Conservation (phyloP, 2,797 vertebrate genomes). For the Pangasius larnaudii region DNA sequence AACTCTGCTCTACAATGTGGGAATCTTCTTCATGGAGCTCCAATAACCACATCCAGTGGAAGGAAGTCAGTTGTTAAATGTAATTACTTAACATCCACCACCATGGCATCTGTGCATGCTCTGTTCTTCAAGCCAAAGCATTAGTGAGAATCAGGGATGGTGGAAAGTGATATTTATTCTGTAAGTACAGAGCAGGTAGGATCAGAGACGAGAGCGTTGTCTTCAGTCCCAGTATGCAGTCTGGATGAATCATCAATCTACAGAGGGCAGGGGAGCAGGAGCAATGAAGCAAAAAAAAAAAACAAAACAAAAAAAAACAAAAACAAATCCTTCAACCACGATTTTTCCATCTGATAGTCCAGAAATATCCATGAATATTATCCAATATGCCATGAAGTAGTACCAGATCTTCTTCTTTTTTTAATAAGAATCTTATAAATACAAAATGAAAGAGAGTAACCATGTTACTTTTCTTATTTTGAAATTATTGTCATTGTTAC, state of each 20-base stretch:
- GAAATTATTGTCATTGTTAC: background rate
- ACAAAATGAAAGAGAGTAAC: background rate
- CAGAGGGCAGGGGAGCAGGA: background rate
- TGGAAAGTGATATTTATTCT: conserved; percentile 38
- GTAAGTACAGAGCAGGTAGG: conserved; percentile 27
- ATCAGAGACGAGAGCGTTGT: background rate
- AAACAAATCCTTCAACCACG: background rate
- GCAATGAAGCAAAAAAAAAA: background rate
- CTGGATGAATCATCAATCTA: conserved; percentile 33
- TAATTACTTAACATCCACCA: conserved; percentile 49
- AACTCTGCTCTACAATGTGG: background rate
- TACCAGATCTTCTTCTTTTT: background rate
- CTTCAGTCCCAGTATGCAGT: background rate
- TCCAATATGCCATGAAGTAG: background rate
- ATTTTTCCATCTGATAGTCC: background rate
- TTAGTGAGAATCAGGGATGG: conserved; percentile 24
- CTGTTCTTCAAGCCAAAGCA: conserved; percentile 32
- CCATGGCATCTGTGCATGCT: conserved; percentile 41
- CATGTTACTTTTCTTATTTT: background rate
- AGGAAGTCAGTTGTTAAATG: conserved; percentile 48
- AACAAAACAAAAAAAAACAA: background rate
- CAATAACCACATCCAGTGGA: conserved; percentile 33
- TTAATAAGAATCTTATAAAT: background rate
- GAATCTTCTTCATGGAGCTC: conserved; percentile 26
- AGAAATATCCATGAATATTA: background rate